Base-by-base conservation (phyloP, 1,140 invertebrate genomes). In the Hycleus phaleratus region DNA sequence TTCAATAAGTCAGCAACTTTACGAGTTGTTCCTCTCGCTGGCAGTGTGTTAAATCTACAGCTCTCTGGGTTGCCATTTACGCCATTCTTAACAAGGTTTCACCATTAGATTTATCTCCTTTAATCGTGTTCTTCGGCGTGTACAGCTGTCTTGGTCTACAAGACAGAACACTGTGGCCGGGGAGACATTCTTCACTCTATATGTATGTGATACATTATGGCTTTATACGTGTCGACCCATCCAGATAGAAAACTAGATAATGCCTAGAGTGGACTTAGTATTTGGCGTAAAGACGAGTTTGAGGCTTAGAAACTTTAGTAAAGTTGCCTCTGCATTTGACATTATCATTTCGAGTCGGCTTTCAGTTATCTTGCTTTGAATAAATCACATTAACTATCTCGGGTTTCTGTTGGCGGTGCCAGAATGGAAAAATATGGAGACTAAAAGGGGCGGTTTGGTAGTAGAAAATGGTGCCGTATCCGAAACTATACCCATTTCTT, bases 71-170 rank as follows among this genome's bases (percentile, higher is more conserved):
- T 67, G 66, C 66, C 68, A 68, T 68, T 68, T 68, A 68, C 68
- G 64, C 62, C 62, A 62, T 56, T 62, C 60, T 69, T 67, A 69
- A 70, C 68, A 70, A 67, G 61, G 67, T 69, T 70, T 64, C 65
- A 66, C 68, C 68, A 70, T 70, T 70, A 70, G 68, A 70, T 70
- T 70, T 70, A 70, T 70, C 68, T 68, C 51, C 54, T 46, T 66
- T 68, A 67, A 68, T 70, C 68, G 63, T 70, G 68, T 68, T 66
- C 63, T 58, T 61, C 49, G 65, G 59, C 63, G 58, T 69, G 68
- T 69, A 66, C 58, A 61, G 61, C 68, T 69, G 66, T 69, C 66
- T 61, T 40, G 56, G 59, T 46, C 64, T 64, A 68, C 67, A 69
- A 69, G 67, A 69, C 64, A 68, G 66, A 62, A 64, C 61, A 63